Conservation (phyloP, 1,140 invertebrate genomes). For the Pentalonia nigronervosa region DNA sequence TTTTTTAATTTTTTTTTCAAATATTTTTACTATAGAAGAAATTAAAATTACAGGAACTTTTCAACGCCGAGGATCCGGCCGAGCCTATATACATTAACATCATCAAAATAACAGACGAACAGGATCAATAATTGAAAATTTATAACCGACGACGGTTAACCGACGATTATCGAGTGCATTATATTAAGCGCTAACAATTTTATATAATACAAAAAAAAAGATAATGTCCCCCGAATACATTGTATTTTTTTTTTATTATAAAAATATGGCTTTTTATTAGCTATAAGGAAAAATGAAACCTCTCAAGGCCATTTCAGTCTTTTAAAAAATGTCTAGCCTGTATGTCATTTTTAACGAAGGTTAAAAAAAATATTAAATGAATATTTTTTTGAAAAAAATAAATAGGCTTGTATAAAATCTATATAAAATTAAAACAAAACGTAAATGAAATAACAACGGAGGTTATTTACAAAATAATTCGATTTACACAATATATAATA, state of each 20-base stretch:
- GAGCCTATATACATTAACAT: constrained; percentile 34
- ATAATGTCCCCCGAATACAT: constrained; percentile 49
- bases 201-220: constrained; percentile 7
- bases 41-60: constrained; percentile 58
- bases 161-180: background rate
- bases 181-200: constrained; percentile 40
- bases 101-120: constrained; percentile 34
- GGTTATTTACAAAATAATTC: constrained; percentile 56
- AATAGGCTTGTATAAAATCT: constrained; percentile 49
- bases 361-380: constrained; percentile 17
- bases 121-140: constrained; percentile 28
- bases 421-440: constrained; percentile 55
- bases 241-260: constrained; percentile 53
- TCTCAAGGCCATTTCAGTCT: constrained; percentile 56
- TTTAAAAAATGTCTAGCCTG: constrained; percentile 57
- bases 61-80: constrained; percentile 27
- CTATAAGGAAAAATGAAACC: constrained; percentile 51
- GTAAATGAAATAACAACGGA: constrained; percentile 50
- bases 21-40: constrained; percentile 40
- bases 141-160: background rate
- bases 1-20: background rate
- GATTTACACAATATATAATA: constrained; percentile 45
- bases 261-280: constrained; percentile 57
- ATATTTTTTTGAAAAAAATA: constrained; percentile 1
- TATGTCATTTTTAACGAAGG: constrained; percentile 53